Percentiles rank a stretch among this genome's conserved stretches.
These are phyloP conservation scores for Puntigrus tetrazona DNA, from an alignment of 2,113 vertebrate genomes.

Conservation along the genomic window DNA sequence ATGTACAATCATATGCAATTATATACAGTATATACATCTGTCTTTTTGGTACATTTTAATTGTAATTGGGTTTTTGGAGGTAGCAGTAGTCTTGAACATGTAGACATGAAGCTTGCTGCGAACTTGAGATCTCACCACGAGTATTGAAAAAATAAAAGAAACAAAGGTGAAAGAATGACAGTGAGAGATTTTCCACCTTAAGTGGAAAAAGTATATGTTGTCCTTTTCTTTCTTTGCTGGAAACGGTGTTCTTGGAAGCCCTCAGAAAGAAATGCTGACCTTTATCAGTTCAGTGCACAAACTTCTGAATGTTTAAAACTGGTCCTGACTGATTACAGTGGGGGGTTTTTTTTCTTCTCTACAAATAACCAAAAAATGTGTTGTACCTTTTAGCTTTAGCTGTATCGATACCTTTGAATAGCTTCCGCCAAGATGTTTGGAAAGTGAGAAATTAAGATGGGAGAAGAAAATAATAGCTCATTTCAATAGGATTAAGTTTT, in stretches of 20 bases:
- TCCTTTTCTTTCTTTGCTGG: background rate
- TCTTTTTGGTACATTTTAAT: background rate
- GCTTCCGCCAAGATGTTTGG: background rate
- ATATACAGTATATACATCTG: background rate
- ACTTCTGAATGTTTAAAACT: background rate
- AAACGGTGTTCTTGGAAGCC: background rate
- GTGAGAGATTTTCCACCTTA: background rate
- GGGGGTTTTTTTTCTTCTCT: background rate
- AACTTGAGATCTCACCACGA: background rate
- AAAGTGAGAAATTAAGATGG: background rate
- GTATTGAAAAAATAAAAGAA: background rate
- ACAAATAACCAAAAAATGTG: background rate
- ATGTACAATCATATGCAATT: background rate
- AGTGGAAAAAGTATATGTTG: background rate
- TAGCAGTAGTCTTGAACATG: background rate
- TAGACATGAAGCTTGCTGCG: background rate
- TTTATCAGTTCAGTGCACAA: background rate
- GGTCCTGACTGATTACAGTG: background rate
- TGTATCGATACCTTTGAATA: background rate
- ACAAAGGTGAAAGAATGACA: background rate
- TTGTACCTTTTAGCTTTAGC: background rate
- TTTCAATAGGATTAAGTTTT: background rate
- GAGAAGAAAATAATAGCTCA: background rate
- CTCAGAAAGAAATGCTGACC: background rate
- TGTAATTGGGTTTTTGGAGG: background rate